Conservation (phyloP, 2,797 vertebrate genomes). For the Cirrhinus molitorella region DNA sequence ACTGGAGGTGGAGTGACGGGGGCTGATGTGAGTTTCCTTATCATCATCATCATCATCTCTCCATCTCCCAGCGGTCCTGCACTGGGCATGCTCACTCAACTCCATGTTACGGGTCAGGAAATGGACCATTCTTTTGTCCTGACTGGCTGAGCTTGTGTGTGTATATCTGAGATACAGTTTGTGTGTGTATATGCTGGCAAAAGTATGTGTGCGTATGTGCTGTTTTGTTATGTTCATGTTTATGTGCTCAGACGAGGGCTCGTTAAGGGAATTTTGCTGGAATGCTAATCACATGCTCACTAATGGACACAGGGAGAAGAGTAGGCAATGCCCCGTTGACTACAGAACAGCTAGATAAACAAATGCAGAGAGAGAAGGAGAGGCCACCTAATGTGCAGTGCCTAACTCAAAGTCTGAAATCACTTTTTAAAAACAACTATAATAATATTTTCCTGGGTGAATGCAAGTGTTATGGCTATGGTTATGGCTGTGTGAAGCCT, state of each 20-base stretch:
- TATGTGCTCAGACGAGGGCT: slow-evolving; percentile 26
- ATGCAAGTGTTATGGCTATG: not conserved
- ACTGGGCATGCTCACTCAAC: slow-evolving; percentile 55
- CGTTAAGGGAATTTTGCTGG: slow-evolving; percentile 41
- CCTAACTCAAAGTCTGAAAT: not conserved
- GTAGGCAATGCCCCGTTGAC: slow-evolving; percentile 32
- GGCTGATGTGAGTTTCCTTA: slow-evolving; percentile 44
- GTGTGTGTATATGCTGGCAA: slow-evolving; percentile 25
- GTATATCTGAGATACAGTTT: slow-evolving; percentile 6
- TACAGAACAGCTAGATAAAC: slow-evolving; percentile 41
- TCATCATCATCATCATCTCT: slow-evolving; percentile 21
- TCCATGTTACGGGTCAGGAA: slow-evolving; percentile 68
- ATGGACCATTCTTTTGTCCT: slow-evolving; percentile 67
- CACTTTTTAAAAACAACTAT: not conserved
- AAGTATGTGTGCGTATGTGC: slow-evolving; percentile 19
- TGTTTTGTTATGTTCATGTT: slow-evolving; percentile 21
- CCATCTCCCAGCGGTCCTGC: slow-evolving; percentile 26
- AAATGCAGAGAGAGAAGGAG: slow-evolving; percentile 31
- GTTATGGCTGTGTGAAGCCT: not conserved
- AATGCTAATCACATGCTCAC: slow-evolving; percentile 57
- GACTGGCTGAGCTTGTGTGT: slow-evolving; percentile 45
- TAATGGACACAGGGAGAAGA: slow-evolving; percentile 47
- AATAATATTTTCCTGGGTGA: not conserved
- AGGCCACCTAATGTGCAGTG: slow-evolving; percentile 13
- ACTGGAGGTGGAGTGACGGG: not conserved